These are phyloP conservation scores for Aselliscus stoliczkanus DNA, from an alignment of 2,797 vertebrate genomes.

Conservation along the genomic window DNA sequence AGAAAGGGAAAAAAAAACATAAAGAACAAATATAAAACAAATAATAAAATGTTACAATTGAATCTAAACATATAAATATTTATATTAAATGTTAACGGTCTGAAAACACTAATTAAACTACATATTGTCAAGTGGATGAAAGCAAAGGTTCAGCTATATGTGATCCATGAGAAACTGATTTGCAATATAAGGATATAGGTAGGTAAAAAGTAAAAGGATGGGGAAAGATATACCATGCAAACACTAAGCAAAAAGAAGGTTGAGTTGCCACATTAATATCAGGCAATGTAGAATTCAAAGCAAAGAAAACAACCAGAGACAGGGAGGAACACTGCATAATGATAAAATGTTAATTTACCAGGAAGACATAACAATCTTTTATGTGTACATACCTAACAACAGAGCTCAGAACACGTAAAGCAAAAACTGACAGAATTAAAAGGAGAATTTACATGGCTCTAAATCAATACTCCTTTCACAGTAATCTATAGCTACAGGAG, in stretches of 20 bases:
- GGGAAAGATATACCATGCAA: background rate
- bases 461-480: background rate
- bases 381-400: background rate
- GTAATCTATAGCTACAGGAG: background rate
- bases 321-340: background rate
- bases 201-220: background rate
- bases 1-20: background rate
- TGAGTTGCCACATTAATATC: background rate
- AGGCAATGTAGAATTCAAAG: background rate
- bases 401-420: background rate
- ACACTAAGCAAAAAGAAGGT: background rate
- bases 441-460: background rate
- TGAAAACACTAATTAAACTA: background rate
- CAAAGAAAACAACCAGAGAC: background rate
- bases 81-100: background rate
- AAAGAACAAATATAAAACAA: background rate
- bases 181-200: background rate
- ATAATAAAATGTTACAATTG: background rate
- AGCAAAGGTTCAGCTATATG: background rate
- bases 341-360: background rate
- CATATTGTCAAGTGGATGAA: background rate
- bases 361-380: background rate
- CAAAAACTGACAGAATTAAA: background rate
- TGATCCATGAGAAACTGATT: background rate
- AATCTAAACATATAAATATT: background rate